These are phyloP conservation scores for Mellilla xanthometata DNA, from an alignment of 2,888 invertebrate species.

Conservation along the genomic window DNA sequence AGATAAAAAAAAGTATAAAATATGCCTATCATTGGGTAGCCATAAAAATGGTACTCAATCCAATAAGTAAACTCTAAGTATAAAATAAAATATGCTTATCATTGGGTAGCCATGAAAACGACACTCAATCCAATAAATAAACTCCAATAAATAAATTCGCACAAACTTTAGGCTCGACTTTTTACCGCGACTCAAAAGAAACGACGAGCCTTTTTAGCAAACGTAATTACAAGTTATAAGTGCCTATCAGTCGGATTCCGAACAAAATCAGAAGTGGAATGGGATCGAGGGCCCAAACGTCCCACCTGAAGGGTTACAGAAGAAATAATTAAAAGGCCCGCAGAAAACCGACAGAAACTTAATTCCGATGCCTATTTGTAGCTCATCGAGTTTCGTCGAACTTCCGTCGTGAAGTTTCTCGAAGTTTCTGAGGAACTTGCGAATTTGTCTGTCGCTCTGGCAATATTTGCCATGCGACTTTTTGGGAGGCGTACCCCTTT, in stretches of 20 bases:
- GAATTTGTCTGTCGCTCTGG: constrained; percentile 51
- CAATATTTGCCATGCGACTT: constrained; percentile 70
- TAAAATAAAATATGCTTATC: not conserved
- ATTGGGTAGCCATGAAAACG: no score
- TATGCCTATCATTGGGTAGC: not conserved
- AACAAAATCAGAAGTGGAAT: constrained; percentile 50
- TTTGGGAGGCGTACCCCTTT: constrained; percentile 55
- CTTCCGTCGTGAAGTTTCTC: constrained; percentile 41
- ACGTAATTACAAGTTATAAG: constrained; percentile 53
- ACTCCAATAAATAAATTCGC: constrained; percentile 6
- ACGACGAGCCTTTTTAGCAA: constrained; percentile 31
- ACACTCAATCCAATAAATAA: not conserved
- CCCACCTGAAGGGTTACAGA: constrained; percentile 61
- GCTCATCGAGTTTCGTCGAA: constrained; percentile 65
- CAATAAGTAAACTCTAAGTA: not conserved
- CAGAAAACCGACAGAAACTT: constrained; percentile 72
- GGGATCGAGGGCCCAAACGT: constrained; percentile 41
- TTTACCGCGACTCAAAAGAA: constrained; percentile 21
- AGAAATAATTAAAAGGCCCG: constrained; percentile 80
- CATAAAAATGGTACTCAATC: no score
- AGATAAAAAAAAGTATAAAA: no score
- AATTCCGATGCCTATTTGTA: constrained; percentile 79
- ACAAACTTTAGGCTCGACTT: constrained; percentile 11
- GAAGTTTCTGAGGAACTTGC: constrained; percentile 36
- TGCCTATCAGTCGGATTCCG: constrained; percentile 50